Evolutionary conservation across 2,888 invertebrate genomes (phyloP).

Genomic region (Rambutsinella grinnellia): DNA sequence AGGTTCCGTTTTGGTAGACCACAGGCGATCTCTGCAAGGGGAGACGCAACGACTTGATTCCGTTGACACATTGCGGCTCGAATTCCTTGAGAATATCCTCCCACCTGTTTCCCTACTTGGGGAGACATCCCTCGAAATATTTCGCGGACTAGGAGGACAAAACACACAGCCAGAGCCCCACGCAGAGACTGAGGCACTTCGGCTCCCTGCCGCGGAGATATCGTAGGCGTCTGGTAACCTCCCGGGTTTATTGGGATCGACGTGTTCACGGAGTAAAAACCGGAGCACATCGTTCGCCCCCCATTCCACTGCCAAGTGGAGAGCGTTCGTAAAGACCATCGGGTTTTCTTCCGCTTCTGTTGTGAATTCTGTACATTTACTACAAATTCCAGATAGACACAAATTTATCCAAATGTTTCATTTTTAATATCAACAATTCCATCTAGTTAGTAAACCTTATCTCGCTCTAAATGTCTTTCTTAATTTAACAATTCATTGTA

Average conservation of each 20-base stretch:
- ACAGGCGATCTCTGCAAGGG: slow-evolving; percentile 64
- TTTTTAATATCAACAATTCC: too few species aligned
- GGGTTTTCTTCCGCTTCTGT: slow-evolving; percentile 69
- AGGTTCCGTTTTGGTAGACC: slow-evolving; percentile 62
- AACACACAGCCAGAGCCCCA: slow-evolving; percentile 67
- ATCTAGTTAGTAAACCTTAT: slow-evolving; percentile 14
- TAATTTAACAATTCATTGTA: too few species aligned
- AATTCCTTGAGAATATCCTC: slow-evolving; percentile 65
- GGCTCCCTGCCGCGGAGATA: slow-evolving; percentile 66
- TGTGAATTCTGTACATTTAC: slow-evolving; percentile 66
- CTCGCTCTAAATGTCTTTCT: slow-evolving; percentile 1
- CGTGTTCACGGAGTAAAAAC: slow-evolving; percentile 72
- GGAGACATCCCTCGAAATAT: slow-evolving; percentile 65
- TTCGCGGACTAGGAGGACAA: slow-evolving; percentile 66
- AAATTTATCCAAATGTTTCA: background rate
- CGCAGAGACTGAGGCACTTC: slow-evolving; percentile 66
- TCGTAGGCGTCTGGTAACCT: slow-evolving; percentile 67
- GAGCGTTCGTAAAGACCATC: slow-evolving; percentile 72
- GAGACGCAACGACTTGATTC: slow-evolving; percentile 66
- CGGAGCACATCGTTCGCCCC: slow-evolving; percentile 73
- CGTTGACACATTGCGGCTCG: slow-evolving; percentile 65
- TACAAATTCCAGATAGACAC: slow-evolving; percentile 14
- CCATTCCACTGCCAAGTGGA: slow-evolving; percentile 73
- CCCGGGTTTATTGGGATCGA: slow-evolving; percentile 74
- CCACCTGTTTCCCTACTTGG: slow-evolving; percentile 66